Evolutionary conservation across 2,888 invertebrate species (phyloP), one percentile per base, ranked within the genome.

Genomic region (Margaritifera margaritifera): DNA sequence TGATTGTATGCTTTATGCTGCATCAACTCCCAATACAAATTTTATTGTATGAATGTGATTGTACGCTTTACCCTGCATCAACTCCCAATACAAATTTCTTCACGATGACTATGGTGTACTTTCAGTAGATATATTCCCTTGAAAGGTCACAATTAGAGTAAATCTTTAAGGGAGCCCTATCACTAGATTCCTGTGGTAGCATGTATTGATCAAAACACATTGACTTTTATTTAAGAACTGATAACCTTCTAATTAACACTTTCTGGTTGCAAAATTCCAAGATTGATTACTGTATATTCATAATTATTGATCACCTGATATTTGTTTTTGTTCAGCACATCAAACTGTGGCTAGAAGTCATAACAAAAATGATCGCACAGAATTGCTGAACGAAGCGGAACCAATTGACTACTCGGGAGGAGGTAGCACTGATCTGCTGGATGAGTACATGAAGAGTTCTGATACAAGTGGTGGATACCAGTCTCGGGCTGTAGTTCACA

Each of bases 301-400:
- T 18, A 11, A 22, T 5, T 24, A 65, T 31, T 50, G 18, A 18
- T 59, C 18, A 55, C 22, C n/a, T 24, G 2, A 20, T 31, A 18
- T n/a, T 15, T 31, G 0, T 42, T 42, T 24, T 19, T 63, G 68
- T 74, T 18, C 66, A 77, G 77, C 64, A 59, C 68, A 70, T 53
- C 81, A 83, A 64, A 82, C 80, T 15, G 75, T 82, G n/a, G 80
- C 92, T 67, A 91, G 92, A 70, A 92, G 92, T 68, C 91, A 91
- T 68, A 92, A 92, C 88, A 94, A 94, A 86, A 93, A 94, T 89
- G 94, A 94, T 86, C 93, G 93, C 85, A 93, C 94, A 85, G 95
- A 95, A 87, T 92, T 96, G 31, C 91, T 96, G 24, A 92, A 93
- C 77, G 95, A 95, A 89, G 93, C 94, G 53, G 95, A 95, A 71